Evolutionary conservation across 2,888 invertebrate species (phyloP).

Genomic region (Psylliodes chrysocephalus): DNA sequence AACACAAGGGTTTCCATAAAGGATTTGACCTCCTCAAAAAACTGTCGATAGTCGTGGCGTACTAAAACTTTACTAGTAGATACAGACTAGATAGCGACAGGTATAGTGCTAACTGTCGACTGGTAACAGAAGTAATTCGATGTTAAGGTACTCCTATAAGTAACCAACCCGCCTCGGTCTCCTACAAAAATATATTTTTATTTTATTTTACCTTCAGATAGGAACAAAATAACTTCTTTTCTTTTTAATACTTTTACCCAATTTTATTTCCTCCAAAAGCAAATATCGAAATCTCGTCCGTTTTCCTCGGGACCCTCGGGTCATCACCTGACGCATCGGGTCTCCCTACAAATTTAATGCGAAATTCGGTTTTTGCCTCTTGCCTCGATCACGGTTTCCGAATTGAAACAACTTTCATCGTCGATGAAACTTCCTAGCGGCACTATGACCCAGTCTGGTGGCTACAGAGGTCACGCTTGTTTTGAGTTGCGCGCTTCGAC

Average conservation of each 20-base stretch:
- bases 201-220: no score
- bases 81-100: no score
- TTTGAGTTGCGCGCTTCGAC: constrained; percentile 11
- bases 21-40: no score
- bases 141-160: no score
- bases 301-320: background rate
- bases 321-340: background rate
- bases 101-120: no score
- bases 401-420: constrained; percentile 4
- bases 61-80: no score
- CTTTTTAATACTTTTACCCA: background rate
- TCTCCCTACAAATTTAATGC: background rate
- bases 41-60: no score
- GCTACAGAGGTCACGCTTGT: background rate
- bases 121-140: no score
- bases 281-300: background rate
- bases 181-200: no score
- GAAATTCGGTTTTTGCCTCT: background rate
- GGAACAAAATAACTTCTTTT: no score
- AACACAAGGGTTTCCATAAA: no score
- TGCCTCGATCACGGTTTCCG: background rate
- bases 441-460: constrained; percentile 22
- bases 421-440: constrained; percentile 6
- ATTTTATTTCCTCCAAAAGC: background rate
- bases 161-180: no score